A percentile compares a stretch with the other conserved stretches of the same genome.
Evolutionary conservation across 2,888 invertebrate species (phyloP).

Genomic region (Oscheius myriophilus): DNA sequence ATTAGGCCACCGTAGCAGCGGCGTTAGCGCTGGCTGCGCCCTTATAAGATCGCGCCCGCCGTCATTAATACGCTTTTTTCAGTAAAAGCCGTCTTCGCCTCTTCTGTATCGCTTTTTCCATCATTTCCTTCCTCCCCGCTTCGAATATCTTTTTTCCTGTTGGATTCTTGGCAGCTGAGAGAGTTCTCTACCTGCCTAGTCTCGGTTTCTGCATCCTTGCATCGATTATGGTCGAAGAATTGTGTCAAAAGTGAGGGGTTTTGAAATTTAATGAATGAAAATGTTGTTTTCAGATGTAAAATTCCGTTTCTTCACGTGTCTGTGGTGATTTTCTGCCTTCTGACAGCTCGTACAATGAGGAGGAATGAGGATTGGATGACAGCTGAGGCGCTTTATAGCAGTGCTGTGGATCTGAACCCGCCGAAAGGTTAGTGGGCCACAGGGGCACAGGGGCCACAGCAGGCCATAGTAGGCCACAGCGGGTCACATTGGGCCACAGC

Average conservation of each 20-base stretch:
- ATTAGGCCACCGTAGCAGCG: too few relatives aligned
- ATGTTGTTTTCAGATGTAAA: slow-evolving; percentile 7
- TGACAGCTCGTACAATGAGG: slow-evolving; percentile 33
- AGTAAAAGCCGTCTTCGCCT: neutral
- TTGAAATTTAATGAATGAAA: neutral
- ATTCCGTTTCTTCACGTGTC: slow-evolving; percentile 4
- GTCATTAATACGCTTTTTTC: too few relatives aligned
- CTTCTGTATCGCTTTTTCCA: slow-evolving; percentile 77
- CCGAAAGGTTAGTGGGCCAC: slow-evolving; percentile 86
- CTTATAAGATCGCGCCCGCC: too few relatives aligned
- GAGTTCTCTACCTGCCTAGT: slow-evolving; percentile 93
- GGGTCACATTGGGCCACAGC: too few relatives aligned
- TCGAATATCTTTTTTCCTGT: slow-evolving; percentile 96
- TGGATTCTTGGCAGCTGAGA: slow-evolving; percentile 95
- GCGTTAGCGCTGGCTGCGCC: too few relatives aligned
- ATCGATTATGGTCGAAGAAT: slow-evolving; percentile 69
- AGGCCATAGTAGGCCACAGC: too few relatives aligned
- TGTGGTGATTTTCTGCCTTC: slow-evolving; percentile 17
- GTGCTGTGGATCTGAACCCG: slow-evolving; percentile 90
- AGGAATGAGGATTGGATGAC: slow-evolving; percentile 53
- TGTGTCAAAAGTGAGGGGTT: slow-evolving; percentile 4
- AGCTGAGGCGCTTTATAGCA: slow-evolving; percentile 79
- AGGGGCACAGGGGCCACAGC: too few relatives aligned
- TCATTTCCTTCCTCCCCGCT: slow-evolving; percentile 92
- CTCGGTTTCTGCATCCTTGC: slow-evolving; percentile 91